Evolutionary conservation across 1,140 invertebrate genomes (phyloP), one percentile per base, ranked within the genome.

Genomic region (Sycophaga agraensis): DNA sequence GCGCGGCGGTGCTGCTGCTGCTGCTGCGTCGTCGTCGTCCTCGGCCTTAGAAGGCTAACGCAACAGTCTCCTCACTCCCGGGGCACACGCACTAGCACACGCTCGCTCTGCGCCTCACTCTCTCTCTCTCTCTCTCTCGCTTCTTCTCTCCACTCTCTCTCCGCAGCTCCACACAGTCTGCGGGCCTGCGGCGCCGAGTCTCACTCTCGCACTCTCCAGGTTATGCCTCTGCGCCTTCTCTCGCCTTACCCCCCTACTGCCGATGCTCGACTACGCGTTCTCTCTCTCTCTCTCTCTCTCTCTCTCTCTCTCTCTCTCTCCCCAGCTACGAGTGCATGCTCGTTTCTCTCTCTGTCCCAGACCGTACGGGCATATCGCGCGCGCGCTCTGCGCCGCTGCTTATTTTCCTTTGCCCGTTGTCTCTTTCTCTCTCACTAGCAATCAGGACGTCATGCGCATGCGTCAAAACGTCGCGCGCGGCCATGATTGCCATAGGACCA

Each of bases 191-290:
- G 14, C 45, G 4, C 24, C 45, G 26, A 8, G 8, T 21, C 34
- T 54, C 48, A 9, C 21, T 3, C 50, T 28, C 19, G 7, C 24
- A 22, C 35, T 12, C 21, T n/a, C 51, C 58, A 14, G 46, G 16
- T 42, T 17, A 17, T 17, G 16, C 39, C 5, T 17, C 21, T 26
- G 26, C 4, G 19, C 48, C 11, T n/a, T 4, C 16, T 50, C 24
- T 4, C 1, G 14, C 8, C 62, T 66, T 66, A 58, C 45, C 57
- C 45, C 28, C 22, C 31, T 54, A 60, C 6, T 34, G 16, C 12
- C 2, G 46, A 11, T 24, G 12, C 28, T 54, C 62, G 39, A 9
- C 22, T 17, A 16, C 40, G 40, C 19, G 37, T 42, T 51, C 6
- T 14, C 21, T 17, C 50, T 22, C 17, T 2, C 39, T 12, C 11